A percentile compares a stretch with the other conserved stretches of the same genome.
phyloP scores from a whole-genome alignment of 2,888 invertebrate genomes.

The Esperia sulphurella region DNA sequence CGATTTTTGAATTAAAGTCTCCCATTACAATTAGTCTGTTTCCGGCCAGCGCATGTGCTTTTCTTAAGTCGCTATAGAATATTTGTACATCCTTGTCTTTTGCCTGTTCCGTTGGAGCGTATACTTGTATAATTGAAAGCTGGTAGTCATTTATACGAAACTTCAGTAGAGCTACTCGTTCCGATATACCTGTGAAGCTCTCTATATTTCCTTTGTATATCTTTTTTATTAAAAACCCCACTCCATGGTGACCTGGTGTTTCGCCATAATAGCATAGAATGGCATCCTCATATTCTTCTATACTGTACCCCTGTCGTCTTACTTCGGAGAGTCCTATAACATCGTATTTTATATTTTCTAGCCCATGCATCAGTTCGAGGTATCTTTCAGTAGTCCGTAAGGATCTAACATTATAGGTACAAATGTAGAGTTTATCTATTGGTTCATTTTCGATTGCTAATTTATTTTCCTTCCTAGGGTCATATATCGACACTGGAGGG shows the following conservation, averaged over 20 bases:
- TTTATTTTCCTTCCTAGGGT: neutral
- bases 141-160: neutral
- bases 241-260: slow-evolving; percentile 11
- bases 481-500: neutral
- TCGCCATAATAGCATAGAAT: slow-evolving; percentile 15
- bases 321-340: neutral
- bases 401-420: neutral
- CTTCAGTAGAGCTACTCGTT: slow-evolving; percentile 1
- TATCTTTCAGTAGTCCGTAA: neutral
- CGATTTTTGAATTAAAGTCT: slow-evolving; percentile 21
- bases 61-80: slow-evolving; percentile 16
- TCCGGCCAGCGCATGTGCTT: slow-evolving; percentile 6
- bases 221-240: slow-evolving; percentile 14
- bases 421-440: neutral
- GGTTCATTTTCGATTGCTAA: no score
- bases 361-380: slow-evolving; percentile 9
- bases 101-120: slow-evolving; percentile 18
- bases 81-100: slow-evolving; percentile 9
- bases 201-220: slow-evolving; percentile 7
- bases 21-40: slow-evolving; percentile 15
- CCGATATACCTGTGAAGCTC: neutral
- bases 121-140: slow-evolving; percentile 17
- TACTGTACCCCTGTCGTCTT: slow-evolving; percentile 10
- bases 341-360: slow-evolving; percentile 11
- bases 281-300: slow-evolving; percentile 14